Conservation (phyloP, 2,888 invertebrate genomes). For the Holacanthella duospinosa region DNA sequence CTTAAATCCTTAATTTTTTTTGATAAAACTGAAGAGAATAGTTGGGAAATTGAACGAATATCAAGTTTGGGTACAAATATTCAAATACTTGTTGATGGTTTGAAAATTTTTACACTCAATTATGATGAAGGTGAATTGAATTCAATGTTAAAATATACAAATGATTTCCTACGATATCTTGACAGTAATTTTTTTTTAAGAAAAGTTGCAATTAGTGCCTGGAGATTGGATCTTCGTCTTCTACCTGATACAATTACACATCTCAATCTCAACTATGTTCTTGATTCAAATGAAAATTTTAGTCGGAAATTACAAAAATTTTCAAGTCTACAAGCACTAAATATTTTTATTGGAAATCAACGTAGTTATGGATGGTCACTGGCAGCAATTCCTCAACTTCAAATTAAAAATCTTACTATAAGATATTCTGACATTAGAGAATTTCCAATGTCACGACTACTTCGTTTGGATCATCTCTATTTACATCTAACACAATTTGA, state of each 20-base stretch:
- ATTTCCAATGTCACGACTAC: neutral
- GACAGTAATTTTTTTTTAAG: neutral
- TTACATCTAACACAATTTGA: neutral
- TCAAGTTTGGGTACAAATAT: neutral
- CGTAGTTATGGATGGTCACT: neutral
- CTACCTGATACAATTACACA: constrained; percentile 7
- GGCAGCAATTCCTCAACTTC: neutral
- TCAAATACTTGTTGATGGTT: neutral
- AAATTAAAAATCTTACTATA: neutral
- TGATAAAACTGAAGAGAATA: neutral
- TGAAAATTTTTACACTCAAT: neutral
- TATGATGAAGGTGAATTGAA: constrained; percentile 1
- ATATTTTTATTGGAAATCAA: constrained; percentile 6
- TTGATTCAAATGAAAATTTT: neutral
- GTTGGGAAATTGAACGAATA: neutral
- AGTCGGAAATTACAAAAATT: neutral
- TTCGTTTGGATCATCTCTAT: constrained; percentile 3
- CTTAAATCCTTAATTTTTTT: constrained; percentile 1
- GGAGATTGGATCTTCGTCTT: neutral
- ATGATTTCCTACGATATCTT: neutral
- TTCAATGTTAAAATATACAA: constrained; percentile 4
- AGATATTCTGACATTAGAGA: neutral
- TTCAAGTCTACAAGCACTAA: neutral
- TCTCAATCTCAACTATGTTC: constrained; percentile 6
- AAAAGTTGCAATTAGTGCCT: constrained; percentile 4